Percentiles rank a stretch among this genome's conserved stretches.
Evolutionary conservation across 2,113 vertebrate genomes (phyloP).

Genomic region (Dasypus novemcinctus): DNA sequence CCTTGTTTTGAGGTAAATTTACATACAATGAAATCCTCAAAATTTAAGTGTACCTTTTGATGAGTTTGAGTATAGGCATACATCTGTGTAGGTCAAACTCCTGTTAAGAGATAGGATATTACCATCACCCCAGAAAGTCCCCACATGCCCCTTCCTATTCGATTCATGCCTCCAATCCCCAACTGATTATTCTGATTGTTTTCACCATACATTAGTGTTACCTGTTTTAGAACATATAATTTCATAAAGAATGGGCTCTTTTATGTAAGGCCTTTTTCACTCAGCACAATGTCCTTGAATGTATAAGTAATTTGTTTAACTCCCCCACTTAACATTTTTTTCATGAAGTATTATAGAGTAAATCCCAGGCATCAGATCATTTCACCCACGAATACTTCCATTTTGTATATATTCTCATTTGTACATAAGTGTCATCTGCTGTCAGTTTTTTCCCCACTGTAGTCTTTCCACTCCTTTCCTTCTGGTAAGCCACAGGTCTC

Average conservation of each 20-base stretch:
- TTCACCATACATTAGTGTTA: background rate
- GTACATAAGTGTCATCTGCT: background rate
- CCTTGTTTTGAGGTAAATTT: slow-evolving; percentile 19
- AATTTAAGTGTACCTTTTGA: background rate
- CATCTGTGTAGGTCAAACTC: background rate
- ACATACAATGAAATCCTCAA: slow-evolving; percentile 12
- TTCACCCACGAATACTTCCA: background rate
- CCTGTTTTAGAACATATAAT: background rate
- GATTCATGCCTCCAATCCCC: background rate
- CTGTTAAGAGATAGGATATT: background rate
- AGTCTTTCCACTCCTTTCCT: background rate
- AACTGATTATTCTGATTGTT: background rate
- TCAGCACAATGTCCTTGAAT: background rate
- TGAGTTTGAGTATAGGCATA: background rate
- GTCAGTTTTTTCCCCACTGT: background rate
- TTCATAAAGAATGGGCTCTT: background rate
- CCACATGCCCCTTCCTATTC: background rate
- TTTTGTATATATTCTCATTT: slow-evolving; percentile 42
- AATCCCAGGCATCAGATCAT: background rate
- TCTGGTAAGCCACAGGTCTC: background rate
- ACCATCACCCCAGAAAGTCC: background rate
- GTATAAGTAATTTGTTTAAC: slow-evolving; percentile 46
- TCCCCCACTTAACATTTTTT: background rate
- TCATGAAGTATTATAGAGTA: slow-evolving; percentile 34
- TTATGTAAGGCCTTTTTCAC: background rate